A percentile compares a stretch with the other conserved stretches of the same genome.
Evolutionary conservation across 2,888 invertebrate genomes (phyloP).

Genomic region (Petrophora chlorosata): DNA sequence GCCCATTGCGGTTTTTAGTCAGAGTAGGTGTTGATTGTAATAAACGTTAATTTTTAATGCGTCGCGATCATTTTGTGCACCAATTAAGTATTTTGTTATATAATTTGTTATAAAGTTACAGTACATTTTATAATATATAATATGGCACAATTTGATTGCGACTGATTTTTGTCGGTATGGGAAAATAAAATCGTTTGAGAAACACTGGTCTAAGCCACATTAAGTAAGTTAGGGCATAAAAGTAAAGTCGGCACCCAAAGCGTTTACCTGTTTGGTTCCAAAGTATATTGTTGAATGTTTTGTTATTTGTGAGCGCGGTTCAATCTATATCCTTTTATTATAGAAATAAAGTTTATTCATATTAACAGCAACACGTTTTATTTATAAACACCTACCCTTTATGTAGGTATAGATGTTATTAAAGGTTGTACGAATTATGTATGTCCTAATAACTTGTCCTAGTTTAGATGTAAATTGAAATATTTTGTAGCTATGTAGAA

Average conservation of each 20-base stretch:
- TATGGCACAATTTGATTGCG: slow-evolving; percentile 46
- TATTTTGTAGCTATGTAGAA: no score
- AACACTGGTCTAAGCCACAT: slow-evolving; percentile 72
- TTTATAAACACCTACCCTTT: slow-evolving; percentile 9
- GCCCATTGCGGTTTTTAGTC: slow-evolving; percentile 54
- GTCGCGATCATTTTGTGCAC: slow-evolving; percentile 54
- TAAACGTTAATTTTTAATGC: slow-evolving; percentile 53
- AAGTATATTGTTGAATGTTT: slow-evolving; percentile 82
- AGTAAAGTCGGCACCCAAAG: slow-evolving; percentile 72
- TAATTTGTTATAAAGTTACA: slow-evolving; percentile 28
- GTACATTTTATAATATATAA: slow-evolving; percentile 34
- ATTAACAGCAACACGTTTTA: slow-evolving; percentile 50
- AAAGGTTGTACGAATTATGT: no score
- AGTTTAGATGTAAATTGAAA: no score
- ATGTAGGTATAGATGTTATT: no score
- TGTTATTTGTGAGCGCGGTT: slow-evolving; percentile 72
- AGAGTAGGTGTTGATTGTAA: slow-evolving; percentile 55
- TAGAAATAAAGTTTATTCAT: slow-evolving; percentile 83
- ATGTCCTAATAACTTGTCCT: no score
- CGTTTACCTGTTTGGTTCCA: slow-evolving; percentile 75
- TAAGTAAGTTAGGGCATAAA: slow-evolving; percentile 69
- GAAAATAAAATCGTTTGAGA: slow-evolving; percentile 63
- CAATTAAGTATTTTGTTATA: slow-evolving; percentile 23
- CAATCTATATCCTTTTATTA: slow-evolving; percentile 78
- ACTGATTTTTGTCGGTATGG: slow-evolving; percentile 35